Conservation (phyloP, 1,140 invertebrate genomes). For the Drosophila kohkoa region DNA sequence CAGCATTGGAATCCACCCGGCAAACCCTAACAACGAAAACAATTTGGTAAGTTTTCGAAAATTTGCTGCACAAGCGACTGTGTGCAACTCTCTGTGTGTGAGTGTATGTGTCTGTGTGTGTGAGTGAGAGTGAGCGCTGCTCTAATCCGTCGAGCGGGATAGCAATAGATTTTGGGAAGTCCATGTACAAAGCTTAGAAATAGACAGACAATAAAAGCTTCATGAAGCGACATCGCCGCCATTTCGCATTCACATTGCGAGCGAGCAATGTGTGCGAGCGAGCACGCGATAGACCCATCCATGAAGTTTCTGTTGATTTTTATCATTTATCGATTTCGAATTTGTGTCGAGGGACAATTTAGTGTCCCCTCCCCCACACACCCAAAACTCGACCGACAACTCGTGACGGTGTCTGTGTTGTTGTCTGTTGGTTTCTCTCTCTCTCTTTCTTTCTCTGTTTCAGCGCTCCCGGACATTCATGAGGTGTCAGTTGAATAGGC, state of each 20-base stretch:
- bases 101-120: conserved; percentile 17
- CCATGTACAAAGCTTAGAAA: conserved; percentile 83
- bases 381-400: background rate
- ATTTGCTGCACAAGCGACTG: conserved; percentile 67
- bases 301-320: conserved; percentile 84
- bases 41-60: conserved; percentile 83
- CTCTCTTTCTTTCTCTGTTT: conserved; percentile 25
- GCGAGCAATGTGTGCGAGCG: conserved; percentile 41
- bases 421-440: conserved; percentile 3
- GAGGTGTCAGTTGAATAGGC: conserved; percentile 70
- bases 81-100: conserved; percentile 16
- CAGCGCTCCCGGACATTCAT: conserved; percentile 62
- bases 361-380: conserved; percentile 52
- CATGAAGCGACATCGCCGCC: conserved; percentile 76
- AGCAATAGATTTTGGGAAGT: conserved; percentile 58
- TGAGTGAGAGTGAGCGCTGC: conserved; percentile 47
- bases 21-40: conserved; percentile 79
- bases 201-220: conserved; percentile 84
- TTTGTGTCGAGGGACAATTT: conserved; percentile 84
- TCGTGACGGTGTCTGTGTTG: conserved; percentile 7
- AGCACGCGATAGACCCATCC: conserved; percentile 49
- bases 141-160: conserved; percentile 56
- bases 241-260: conserved; percentile 47
- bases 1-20: conserved; percentile 82
- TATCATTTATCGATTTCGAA: conserved; percentile 84